Conservation (phyloP, 2,113 vertebrate genomes). For the Dicaeum eximium region DNA sequence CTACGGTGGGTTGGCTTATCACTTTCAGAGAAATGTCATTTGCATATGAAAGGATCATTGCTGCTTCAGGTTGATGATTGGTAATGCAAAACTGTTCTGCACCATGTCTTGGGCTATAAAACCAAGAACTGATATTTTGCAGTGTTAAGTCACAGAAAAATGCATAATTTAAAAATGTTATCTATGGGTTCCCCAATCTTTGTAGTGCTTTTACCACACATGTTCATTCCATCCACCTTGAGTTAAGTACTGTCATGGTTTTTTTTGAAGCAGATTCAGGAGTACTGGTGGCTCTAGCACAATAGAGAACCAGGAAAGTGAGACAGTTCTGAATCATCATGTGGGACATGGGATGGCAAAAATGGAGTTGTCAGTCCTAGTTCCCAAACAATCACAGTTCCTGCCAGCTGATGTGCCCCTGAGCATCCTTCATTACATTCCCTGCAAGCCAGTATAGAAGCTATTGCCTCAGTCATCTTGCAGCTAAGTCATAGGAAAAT, state of each 20-base stretch:
- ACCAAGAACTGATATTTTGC: neutral
- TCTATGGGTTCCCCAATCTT: fast-evolving
- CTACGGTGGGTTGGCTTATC: neutral
- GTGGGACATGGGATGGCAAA: neutral
- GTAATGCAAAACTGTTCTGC: neutral
- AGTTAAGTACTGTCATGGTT: neutral
- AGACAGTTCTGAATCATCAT: neutral
- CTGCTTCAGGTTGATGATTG: neutral
- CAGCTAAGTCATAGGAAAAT: neutral
- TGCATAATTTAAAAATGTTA: neutral
- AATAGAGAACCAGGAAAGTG: neutral
- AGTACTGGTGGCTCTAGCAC: neutral
- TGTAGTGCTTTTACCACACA: neutral
- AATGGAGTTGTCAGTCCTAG: neutral
- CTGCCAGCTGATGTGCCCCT: neutral
- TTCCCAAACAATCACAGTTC: neutral
- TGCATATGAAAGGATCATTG: fast-evolving
- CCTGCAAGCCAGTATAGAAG: neutral
- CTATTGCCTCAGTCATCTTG: neutral
- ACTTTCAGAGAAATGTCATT: neutral
- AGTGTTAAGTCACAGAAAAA: neutral
- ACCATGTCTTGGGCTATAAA: neutral
- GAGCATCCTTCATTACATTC: neutral
- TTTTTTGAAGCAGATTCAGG: neutral
- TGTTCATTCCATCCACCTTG: neutral